Percentiles rank a stretch among this genome's conserved stretches.
These are phyloP conservation scores for Anas bahamensis DNA, from an alignment of 2,797 vertebrate genomes.

Conservation along the genomic window DNA sequence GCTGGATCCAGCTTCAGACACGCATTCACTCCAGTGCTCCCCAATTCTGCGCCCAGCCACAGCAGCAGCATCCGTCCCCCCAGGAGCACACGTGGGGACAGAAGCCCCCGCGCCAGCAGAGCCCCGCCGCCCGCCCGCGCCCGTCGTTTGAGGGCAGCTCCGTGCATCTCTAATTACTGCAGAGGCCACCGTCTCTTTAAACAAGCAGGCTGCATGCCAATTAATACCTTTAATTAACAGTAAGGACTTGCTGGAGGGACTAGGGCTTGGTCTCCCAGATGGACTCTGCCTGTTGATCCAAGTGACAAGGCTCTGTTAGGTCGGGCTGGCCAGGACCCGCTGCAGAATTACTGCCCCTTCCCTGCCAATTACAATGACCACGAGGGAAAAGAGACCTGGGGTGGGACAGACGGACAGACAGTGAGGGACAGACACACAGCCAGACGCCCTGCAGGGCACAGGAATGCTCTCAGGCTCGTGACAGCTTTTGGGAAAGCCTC, in stretches of 20 bases:
- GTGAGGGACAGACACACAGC: not conserved
- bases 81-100: not conserved
- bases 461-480: not conserved
- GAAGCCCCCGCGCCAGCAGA: not conserved
- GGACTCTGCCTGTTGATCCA: not conserved
- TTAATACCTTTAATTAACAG: conserved; percentile 61
- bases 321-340: not conserved
- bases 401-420: not conserved
- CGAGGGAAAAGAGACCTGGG: not conserved
- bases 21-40: fast-evolving
- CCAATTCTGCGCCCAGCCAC: not conserved
- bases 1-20: not conserved
- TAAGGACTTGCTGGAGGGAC: not conserved
- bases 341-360: not conserved
- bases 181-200: not conserved
- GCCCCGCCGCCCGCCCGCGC: fast-evolving
- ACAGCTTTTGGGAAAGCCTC: too few relatives aligned
- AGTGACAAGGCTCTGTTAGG: not conserved
- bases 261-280: not conserved
- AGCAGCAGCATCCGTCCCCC: not conserved
- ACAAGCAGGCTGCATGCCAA: conserved; percentile 28
- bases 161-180: not conserved
- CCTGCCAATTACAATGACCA: not conserved
- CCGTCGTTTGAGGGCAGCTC: not conserved
- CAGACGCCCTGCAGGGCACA: not conserved